Percentiles rank a stretch among this genome's conserved stretches.
These are phyloP conservation scores for Tuta absoluta DNA, from an alignment of 2,888 invertebrate genomes.

Conservation along the genomic window DNA sequence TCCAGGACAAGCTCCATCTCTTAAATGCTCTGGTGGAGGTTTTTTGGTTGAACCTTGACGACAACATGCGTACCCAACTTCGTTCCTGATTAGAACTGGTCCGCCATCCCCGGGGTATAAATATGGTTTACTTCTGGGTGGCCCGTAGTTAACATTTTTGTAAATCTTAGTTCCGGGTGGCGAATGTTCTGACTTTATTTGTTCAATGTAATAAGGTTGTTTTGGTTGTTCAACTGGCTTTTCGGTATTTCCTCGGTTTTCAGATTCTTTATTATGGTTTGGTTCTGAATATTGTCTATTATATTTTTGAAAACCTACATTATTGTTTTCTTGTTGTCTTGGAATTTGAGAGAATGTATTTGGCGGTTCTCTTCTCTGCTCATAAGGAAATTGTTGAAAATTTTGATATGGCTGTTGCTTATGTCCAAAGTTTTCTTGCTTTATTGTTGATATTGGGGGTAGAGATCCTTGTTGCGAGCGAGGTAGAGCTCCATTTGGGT, in stretches of 20 bases:
- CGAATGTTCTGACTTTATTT: slow-evolving; percentile 78
- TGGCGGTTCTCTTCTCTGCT: slow-evolving; percentile 54
- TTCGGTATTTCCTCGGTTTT: slow-evolving; percentile 46
- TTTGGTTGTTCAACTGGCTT: slow-evolving; percentile 55
- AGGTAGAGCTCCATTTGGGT: slow-evolving; percentile 55
- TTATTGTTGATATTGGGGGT: slow-evolving; percentile 78
- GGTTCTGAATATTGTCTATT: slow-evolving; percentile 56
- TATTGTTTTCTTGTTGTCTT: slow-evolving; percentile 56
- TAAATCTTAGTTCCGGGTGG: slow-evolving; percentile 79
- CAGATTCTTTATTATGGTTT: slow-evolving; percentile 53
- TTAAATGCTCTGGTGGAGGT: slow-evolving; percentile 86
- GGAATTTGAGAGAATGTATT: slow-evolving; percentile 58
- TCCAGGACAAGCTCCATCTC: slow-evolving; percentile 87
- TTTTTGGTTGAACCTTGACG: slow-evolving; percentile 87
- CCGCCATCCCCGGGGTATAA: slow-evolving; percentile 86
- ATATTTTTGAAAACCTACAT: slow-evolving; percentile 71
- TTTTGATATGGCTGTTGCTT: slow-evolving; percentile 62
- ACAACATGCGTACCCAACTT: slow-evolving; percentile 87
- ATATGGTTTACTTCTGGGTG: slow-evolving; percentile 75
- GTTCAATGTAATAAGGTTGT: slow-evolving; percentile 75
- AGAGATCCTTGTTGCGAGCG: slow-evolving; percentile 61
- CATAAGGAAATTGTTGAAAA: slow-evolving; percentile 63
- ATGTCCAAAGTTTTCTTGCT: slow-evolving; percentile 73
- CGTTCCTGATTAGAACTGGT: slow-evolving; percentile 82
- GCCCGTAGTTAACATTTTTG: slow-evolving; percentile 70